Evolutionary conservation across 1,140 invertebrate species (phyloP), one percentile per base, ranked within the genome.

Genomic region (Drosophila watanabei): DNA sequence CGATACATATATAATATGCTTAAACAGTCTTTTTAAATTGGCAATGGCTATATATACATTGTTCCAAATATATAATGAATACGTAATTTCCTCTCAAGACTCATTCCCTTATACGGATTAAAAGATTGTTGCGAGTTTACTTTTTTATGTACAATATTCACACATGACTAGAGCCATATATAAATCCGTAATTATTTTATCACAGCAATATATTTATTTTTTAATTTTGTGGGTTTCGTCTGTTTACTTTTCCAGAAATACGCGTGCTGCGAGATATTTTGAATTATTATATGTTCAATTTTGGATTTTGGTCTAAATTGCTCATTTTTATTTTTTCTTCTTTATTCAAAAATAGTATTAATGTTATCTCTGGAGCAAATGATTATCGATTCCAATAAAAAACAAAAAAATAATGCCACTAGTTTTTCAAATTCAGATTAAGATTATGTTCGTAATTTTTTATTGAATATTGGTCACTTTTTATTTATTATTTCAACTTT

Each of bases 21-120:
- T 77, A 66, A 85, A 77, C 85, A 89, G 85, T 89, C 85, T 89
- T 89, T 80, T 70, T 13, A 62, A 79, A 85, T 85, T 85, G 75
- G 75, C 82, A 90, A 88, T 90, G 79, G 54, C 78, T 89, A 49
- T 49, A 68, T 60, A 75, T 60, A 82, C 66, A 87, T 82, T 82
- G 56, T 77, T 82, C 35, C 45, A 52, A 58, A 65, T 82, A 79
- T 20, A 75, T 68, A 46, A 39, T 51, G 43, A 62, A 70, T 56
- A 83, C 52, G 61, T 43, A 30, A 57, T 32, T 16, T 57, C 16
- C 54, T 43, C 30, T 18, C 37, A 45, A 20, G 48, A 68, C 39
- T 16, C 32, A 18, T 35, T 54, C 7, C 51, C 10, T 35, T 35
- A 56, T 37, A 20, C 33, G 52, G 52, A 56, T 35, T 56, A 4